phyloP scores from a whole-genome alignment of 2,797 vertebrate species.

The Dendrocincla fuliginosa region DNA sequence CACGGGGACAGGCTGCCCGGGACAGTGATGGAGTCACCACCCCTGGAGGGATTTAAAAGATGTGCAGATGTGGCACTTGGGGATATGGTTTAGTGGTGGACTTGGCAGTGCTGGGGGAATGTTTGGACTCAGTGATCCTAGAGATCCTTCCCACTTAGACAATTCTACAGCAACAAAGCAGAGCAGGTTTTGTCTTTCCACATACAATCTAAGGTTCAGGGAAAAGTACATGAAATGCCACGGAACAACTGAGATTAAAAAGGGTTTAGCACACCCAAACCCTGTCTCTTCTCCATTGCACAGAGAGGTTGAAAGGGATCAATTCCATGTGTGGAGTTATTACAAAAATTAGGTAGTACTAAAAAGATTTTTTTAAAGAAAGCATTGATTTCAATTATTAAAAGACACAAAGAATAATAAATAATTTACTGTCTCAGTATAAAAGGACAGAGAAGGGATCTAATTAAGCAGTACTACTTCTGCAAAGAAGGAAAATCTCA shows the following conservation, averaged over 20 bases:
- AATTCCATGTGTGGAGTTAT: background rate
- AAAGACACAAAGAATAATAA: background rate
- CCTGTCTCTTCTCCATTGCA: background rate
- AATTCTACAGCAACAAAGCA: background rate
- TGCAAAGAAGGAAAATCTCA: background rate
- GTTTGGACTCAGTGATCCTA: background rate
- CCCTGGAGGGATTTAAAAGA: background rate
- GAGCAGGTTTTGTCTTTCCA: background rate
- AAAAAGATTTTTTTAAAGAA: background rate
- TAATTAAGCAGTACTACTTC: background rate
- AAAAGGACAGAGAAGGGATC: background rate
- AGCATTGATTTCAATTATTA: background rate
- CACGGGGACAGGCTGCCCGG: background rate
- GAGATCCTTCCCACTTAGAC: background rate
- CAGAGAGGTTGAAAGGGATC: background rate
- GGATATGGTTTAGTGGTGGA: background rate
- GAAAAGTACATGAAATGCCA: background rate
- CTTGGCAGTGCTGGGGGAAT: background rate
- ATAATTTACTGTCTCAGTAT: background rate
- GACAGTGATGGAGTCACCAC: background rate
- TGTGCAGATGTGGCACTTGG: background rate
- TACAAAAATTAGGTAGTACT: background rate
- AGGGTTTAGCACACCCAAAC: background rate
- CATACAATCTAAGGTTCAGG: background rate
- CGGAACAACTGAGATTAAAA: background rate